Conservation (phyloP, 2,888 invertebrate genomes). For the Drosophila paucipuncta region DNA sequence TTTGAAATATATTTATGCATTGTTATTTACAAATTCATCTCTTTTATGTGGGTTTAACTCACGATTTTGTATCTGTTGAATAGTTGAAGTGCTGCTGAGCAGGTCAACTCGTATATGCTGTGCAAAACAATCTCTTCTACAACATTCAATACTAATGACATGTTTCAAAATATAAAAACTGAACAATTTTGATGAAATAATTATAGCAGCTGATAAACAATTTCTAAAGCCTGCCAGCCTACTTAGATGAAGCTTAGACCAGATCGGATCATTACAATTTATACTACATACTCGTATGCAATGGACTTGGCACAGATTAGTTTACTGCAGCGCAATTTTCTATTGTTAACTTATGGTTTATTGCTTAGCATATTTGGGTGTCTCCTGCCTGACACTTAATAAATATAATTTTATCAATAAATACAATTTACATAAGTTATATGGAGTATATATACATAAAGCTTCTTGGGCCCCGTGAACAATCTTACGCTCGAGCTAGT, state of each 20-base stretch:
- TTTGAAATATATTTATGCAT: not conserved
- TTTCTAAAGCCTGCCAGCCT: not conserved
- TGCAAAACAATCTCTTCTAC: conserved; percentile 51
- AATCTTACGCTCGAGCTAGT: conserved; percentile 25
- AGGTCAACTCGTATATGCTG: conserved; percentile 52
- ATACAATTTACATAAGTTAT: conserved; percentile 29
- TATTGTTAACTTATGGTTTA: conserved; percentile 23
- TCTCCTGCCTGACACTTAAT: conserved; percentile 33
- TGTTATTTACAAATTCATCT: not conserved
- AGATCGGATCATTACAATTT: not conserved
- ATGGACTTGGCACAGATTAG: not conserved
- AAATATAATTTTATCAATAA: conserved; percentile 43
- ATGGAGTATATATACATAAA: conserved; percentile 64
- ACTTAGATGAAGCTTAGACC: not conserved
- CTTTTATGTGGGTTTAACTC: conserved; percentile 19
- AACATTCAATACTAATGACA: conserved; percentile 62
- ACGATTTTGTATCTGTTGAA: conserved; percentile 41
- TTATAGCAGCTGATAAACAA: conserved; percentile 3
- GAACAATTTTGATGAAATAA: conserved; percentile 12
- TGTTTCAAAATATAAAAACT: conserved; percentile 20
- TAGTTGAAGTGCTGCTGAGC: conserved; percentile 30
- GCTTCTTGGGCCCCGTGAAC: conserved; percentile 46
- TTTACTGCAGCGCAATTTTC: not conserved
- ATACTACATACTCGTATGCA: not conserved
- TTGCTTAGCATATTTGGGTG: conserved; percentile 19